Evolutionary conservation across 2,797 vertebrate genomes (phyloP).

Genomic region (Ptychobarbus kaznakovi): DNA sequence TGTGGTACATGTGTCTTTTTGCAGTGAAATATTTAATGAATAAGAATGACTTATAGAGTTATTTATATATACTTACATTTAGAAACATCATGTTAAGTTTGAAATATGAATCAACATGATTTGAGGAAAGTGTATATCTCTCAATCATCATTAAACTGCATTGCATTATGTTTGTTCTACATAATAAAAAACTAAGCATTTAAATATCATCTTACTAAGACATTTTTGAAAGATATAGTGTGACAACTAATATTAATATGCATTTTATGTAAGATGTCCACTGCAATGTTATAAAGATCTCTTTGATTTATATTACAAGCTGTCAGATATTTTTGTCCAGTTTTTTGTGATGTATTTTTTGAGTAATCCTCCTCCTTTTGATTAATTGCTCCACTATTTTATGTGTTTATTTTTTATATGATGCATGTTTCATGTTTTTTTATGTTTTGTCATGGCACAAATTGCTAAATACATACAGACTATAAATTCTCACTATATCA

Average conservation of each 20-base stretch:
- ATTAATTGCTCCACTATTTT: no score
- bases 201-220: not conserved
- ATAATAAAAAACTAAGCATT: not conserved
- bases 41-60: not conserved
- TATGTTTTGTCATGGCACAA: no score
- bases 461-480: no score
- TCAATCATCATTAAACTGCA: not conserved
- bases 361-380: no score
- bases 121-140: not conserved
- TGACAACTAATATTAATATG: not conserved
- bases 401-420: no score
- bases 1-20: not conserved
- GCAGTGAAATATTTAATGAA: not conserved
- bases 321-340: not conserved
- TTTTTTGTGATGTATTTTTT: not conserved
- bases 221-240: not conserved
- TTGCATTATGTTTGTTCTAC: not conserved
- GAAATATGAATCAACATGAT: not conserved
- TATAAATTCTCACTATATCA: conserved; percentile 9
- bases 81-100: not conserved
- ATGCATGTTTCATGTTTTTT: no score
- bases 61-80: not conserved
- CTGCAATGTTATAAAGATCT: not conserved
- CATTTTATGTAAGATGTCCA: not conserved
- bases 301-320: not conserved